Conservation (phyloP, 2,797 vertebrate genomes). For the Chromobotia macracanthus region DNA sequence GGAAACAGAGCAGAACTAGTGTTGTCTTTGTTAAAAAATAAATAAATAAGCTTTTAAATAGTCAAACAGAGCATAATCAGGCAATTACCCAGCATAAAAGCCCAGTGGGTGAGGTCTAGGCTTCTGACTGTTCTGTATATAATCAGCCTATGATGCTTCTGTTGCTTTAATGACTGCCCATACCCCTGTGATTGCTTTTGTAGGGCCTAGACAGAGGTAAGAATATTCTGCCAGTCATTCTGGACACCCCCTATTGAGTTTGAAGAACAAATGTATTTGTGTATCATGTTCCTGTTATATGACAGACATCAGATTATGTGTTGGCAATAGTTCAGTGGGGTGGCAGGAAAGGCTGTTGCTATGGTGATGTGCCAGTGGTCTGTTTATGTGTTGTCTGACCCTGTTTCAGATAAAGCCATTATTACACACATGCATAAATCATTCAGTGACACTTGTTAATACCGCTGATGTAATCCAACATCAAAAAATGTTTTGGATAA, state of each 20-base stretch:
- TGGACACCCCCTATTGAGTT: slow-evolving; percentile 10
- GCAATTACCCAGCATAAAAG: not conserved
- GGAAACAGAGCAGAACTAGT: not conserved
- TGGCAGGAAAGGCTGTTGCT: slow-evolving; percentile 47
- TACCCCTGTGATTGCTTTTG: not conserved
- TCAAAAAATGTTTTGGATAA: slow-evolving; percentile 22
- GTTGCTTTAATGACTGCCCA: slow-evolving; percentile 15
- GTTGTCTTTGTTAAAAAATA: not conserved
- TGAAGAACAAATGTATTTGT: slow-evolving; percentile 22
- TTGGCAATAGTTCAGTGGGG: slow-evolving; percentile 31
- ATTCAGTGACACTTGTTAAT: slow-evolving; percentile 18
- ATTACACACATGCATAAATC: slow-evolving; percentile 25
- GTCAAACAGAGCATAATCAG: not conserved
- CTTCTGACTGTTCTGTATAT: not conserved
- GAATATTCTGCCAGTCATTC: slow-evolving; percentile 15
- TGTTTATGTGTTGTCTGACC: slow-evolving; percentile 49
- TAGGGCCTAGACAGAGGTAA: not conserved
- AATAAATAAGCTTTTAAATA: not conserved
- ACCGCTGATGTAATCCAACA: not conserved
- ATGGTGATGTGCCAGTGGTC: slow-evolving; percentile 48
- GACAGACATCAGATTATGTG: slow-evolving; percentile 24
- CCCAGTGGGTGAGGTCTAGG: slow-evolving; percentile 12
- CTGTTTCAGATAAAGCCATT: slow-evolving; percentile 38
- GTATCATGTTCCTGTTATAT: slow-evolving; percentile 4
- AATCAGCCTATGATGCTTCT: not conserved